A percentile compares a stretch with the other conserved stretches of the same genome.
These are phyloP conservation scores for Saccostrea echinata DNA, from an alignment of 1,140 invertebrate species.

Conservation along the genomic window DNA sequence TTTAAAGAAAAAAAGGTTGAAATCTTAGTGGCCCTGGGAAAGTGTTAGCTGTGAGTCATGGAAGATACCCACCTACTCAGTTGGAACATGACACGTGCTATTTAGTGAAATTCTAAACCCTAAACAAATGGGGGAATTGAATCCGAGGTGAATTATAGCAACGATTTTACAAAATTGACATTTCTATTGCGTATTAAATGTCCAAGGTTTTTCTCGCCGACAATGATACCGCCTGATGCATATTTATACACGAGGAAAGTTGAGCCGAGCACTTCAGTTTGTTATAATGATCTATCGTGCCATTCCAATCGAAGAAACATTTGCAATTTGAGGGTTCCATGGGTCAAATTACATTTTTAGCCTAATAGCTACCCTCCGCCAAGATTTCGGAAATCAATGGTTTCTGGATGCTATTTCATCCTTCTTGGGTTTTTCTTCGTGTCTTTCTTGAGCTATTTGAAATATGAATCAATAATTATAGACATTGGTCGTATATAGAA, in stretches of 20 bases:
- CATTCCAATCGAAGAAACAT: slow-evolving; percentile 15
- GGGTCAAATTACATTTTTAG: slow-evolving; percentile 32
- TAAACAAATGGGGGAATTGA: slow-evolving; percentile 39
- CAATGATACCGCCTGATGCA: slow-evolving; percentile 29
- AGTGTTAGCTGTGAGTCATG: background rate
- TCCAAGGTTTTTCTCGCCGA: slow-evolving; percentile 32
- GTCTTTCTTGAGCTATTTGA: background rate
- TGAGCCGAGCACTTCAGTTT: slow-evolving; percentile 32
- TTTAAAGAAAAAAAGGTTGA: background rate
- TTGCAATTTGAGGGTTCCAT: slow-evolving; percentile 28
- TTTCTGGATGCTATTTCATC: background rate
- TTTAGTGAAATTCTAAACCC: slow-evolving; percentile 31
- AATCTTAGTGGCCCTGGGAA: background rate
- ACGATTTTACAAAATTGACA: slow-evolving; percentile 42
- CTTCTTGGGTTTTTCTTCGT: background rate
- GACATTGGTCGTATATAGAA: background rate
- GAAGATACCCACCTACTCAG: background rate
- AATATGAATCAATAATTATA: background rate
- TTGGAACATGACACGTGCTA: slow-evolving; percentile 32
- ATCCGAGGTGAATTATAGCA: slow-evolving; percentile 33
- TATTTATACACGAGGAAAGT: slow-evolving; percentile 39
- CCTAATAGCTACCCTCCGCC: slow-evolving; percentile 26
- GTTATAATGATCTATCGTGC: slow-evolving; percentile 35
- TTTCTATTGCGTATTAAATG: slow-evolving; percentile 43
- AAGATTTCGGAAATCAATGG: slow-evolving; percentile 37